Conservation (phyloP, 2,888 invertebrate genomes). For the Melitaea athalia region DNA sequence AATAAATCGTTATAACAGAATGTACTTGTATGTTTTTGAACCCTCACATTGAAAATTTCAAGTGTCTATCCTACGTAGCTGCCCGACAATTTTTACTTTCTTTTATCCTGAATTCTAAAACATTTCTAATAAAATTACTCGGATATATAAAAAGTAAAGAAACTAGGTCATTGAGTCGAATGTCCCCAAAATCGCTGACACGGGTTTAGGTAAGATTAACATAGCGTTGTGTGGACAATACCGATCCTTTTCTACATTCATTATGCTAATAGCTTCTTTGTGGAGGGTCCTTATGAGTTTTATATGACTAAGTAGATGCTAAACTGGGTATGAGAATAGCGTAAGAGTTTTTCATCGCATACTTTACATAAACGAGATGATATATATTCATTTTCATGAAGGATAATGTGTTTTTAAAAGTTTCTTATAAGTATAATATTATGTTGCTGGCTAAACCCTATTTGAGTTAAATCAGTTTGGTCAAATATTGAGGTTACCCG, state of each 20-base stretch:
- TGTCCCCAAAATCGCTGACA: constrained; percentile 15
- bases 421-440: neutral
- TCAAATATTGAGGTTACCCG: too few species aligned
- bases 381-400: constrained; percentile 9
- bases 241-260: constrained; percentile 18
- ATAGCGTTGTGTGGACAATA: constrained; percentile 25
- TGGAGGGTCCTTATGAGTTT: constrained; percentile 21
- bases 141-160: neutral
- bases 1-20: too few species aligned
- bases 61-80: too few species aligned
- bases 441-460: too few species aligned
- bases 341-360: constrained; percentile 5
- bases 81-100: neutral
- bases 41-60: too few species aligned
- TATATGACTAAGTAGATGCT: constrained; percentile 23
- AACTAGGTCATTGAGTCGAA: constrained; percentile 5
- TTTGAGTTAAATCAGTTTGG: too few species aligned
- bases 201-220: constrained; percentile 21
- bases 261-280: constrained; percentile 25
- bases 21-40: too few species aligned
- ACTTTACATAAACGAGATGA: constrained; percentile 25
- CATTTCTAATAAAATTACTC: neutral
- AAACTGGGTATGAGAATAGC: constrained; percentile 7
- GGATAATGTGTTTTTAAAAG: constrained; percentile 1
- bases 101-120: neutral